Evolutionary conservation across 1,140 invertebrate species (phyloP).

Genomic region (Yoshiicerus persimilis): DNA sequence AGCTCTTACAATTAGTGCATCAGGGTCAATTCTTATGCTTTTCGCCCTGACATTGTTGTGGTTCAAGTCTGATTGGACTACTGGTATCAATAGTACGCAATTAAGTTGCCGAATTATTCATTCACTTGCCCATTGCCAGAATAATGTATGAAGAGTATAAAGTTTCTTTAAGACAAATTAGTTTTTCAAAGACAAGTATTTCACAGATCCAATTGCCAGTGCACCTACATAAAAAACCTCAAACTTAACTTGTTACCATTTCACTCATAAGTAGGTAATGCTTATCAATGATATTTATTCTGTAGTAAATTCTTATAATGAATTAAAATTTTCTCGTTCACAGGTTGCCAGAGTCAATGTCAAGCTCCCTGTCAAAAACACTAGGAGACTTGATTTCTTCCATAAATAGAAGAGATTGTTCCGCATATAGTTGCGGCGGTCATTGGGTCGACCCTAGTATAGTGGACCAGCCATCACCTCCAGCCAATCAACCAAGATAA

Average conservation of each 20-base stretch:
- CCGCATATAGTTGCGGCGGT: conserved; percentile 37
- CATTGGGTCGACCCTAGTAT: conserved; percentile 35
- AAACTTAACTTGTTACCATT: no score
- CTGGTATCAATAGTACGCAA: background rate
- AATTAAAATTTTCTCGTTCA: background rate
- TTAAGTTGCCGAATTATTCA: background rate
- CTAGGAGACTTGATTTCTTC: conserved; percentile 34
- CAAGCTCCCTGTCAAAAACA: conserved; percentile 29
- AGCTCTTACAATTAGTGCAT: background rate
- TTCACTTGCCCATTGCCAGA: background rate
- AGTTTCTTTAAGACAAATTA: background rate
- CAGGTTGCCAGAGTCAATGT: conserved; percentile 42
- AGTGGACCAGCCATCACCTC: conserved; percentile 30
- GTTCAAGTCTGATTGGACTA: background rate
- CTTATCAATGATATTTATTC: no score
- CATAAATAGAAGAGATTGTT: conserved; percentile 39
- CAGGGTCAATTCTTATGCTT: conserved; percentile 1
- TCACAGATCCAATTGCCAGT: no score
- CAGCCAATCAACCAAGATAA: conserved; percentile 28
- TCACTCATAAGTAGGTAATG: no score
- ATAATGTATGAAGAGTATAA: background rate
- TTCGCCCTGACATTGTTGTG: background rate
- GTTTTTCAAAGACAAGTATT: background rate
- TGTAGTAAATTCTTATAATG: background rate
- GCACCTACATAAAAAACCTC: no score